phyloP scores from a whole-genome alignment of 2,113 vertebrate genomes.

The Gnathonemus longibarbis region DNA sequence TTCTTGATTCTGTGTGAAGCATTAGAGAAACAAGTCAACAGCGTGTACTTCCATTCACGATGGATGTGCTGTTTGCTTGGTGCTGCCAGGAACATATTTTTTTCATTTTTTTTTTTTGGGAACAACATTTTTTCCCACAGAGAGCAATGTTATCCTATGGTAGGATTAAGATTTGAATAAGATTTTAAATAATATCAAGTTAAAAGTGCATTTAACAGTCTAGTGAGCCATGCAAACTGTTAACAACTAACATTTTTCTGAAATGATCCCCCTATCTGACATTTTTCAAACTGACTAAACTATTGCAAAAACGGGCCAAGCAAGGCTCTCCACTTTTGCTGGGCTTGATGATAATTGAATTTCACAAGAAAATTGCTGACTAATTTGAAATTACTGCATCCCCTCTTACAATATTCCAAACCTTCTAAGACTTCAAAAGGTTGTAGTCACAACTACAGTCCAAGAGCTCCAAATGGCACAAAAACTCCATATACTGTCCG shows the following conservation, averaged over 20 bases:
- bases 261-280: neutral
- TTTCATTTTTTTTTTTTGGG: neutral
- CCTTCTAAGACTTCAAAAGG: slow-evolving; percentile 14
- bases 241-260: neutral
- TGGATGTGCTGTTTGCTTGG: neutral
- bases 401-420: slow-evolving; percentile 27
- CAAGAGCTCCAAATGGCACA: slow-evolving; percentile 21
- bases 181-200: neutral
- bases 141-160: neutral
- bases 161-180: neutral
- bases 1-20: neutral
- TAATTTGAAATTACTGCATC: slow-evolving; percentile 12
- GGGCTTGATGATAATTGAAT: slow-evolving; percentile 26
- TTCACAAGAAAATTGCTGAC: slow-evolving; percentile 25
- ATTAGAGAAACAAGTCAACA: slow-evolving; percentile 17
- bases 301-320: neutral
- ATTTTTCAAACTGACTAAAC: neutral
- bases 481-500: slow-evolving; percentile 34
- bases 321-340: neutral
- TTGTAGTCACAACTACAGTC: slow-evolving; percentile 15
- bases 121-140: neutral
- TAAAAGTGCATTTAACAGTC: neutral
- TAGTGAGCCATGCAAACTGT: neutral
- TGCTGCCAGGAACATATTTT: neutral
- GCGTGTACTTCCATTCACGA: slow-evolving; percentile 1